phyloP scores from a whole-genome alignment of 2,888 invertebrate genomes.

The Ichneumon xanthorius region DNA sequence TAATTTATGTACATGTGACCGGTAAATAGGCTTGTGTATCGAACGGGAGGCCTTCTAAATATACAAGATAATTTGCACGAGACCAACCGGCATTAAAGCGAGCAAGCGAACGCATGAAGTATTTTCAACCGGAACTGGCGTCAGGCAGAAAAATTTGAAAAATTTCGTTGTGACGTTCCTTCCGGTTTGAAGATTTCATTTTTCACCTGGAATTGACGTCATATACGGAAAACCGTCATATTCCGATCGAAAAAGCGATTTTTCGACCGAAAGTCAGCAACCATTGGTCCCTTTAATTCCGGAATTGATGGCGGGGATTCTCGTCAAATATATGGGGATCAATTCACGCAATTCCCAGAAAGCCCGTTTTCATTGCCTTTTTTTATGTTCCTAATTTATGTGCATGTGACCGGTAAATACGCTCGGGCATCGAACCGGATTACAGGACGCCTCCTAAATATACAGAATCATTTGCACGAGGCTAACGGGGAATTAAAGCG shows the following conservation, averaged over 20 bases:
- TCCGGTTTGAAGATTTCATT: no score
- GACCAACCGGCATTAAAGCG: not conserved
- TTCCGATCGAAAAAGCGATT: no score
- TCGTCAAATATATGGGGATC: not conserved
- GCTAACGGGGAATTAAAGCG: not conserved
- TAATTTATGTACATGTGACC: not conserved
- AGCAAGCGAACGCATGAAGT: conserved; percentile 7
- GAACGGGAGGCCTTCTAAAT: not conserved
- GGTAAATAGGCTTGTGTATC: not conserved
- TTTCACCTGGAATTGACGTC: no score
- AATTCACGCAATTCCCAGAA: not conserved
- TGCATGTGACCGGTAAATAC: not conserved
- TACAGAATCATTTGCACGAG: conserved; percentile 16
- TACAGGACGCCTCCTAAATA: not conserved
- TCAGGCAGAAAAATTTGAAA: no score
- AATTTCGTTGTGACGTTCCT: no score
- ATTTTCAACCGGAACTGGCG: no score
- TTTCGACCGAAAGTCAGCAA: not conserved
- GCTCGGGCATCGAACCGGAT: not conserved
- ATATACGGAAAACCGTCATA: no score
- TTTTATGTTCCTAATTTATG: not conserved
- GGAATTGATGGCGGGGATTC: not conserved
- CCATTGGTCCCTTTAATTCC: not conserved
- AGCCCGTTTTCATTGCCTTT: not conserved
- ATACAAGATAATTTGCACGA: conserved; percentile 13